These are phyloP conservation scores for Drosophila trapezifrons DNA, from an alignment of 1,140 invertebrate genomes.

Conservation along the genomic window DNA sequence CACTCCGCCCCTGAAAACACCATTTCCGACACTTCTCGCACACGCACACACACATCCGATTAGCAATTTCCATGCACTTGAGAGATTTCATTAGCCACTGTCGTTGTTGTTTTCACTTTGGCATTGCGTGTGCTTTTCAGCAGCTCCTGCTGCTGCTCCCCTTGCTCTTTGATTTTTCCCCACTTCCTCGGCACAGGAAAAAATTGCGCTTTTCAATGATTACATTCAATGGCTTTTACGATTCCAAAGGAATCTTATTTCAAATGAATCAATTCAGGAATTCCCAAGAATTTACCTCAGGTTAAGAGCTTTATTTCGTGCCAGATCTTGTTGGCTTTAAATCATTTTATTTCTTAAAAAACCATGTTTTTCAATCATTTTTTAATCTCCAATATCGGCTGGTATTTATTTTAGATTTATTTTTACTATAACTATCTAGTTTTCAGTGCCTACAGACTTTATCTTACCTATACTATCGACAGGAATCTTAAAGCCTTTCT, in stretches of 20 bases:
- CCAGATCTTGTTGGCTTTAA: too few species aligned
- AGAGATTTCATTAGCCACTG: conserved; percentile 70
- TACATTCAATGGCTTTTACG: conserved; percentile 10
- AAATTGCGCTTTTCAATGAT: conserved; percentile 8
- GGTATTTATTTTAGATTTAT: not conserved
- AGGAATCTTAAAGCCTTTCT: too few species aligned
- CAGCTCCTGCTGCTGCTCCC: conserved; percentile 3
- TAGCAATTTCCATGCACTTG: conserved; percentile 79
- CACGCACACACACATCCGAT: conserved; percentile 58
- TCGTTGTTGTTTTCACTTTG: conserved; percentile 50
- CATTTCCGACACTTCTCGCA: conserved; percentile 27
- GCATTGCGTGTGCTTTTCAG: conserved; percentile 17
- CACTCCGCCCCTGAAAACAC: not conserved
- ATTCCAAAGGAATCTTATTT: conserved; percentile 1
- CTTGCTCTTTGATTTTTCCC: conserved; percentile 32
- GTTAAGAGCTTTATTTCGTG: not conserved
- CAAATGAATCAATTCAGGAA: conserved; percentile 3
- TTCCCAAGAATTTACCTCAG: not conserved
- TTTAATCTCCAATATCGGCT: not conserved
- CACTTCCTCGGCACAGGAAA: conserved; percentile 21
- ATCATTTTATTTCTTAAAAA: not conserved
- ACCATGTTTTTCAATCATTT: not conserved
- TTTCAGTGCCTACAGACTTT: too few species aligned
- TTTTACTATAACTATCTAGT: too few species aligned
- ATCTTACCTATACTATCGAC: too few species aligned